These are phyloP conservation scores for Ginglymostoma cirratum DNA, from an alignment of 2,113 vertebrate species.

Conservation along the genomic window DNA sequence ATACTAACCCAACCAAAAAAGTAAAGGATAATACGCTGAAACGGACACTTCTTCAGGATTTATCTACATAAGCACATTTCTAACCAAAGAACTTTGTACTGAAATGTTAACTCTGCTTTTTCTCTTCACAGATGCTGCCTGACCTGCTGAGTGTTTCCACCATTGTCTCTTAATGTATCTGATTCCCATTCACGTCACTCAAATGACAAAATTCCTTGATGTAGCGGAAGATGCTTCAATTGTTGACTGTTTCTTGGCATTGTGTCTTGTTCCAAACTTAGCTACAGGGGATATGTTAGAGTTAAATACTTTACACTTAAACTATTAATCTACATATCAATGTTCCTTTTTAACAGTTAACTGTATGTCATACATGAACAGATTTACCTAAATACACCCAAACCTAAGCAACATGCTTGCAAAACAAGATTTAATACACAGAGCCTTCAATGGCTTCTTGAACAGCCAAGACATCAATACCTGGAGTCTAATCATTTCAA, in stretches of 20 bases:
- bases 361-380: background rate
- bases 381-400: background rate
- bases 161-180: background rate
- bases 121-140: background rate
- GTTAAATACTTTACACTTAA: background rate
- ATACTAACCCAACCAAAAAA: background rate
- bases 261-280: background rate
- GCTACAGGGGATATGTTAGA: background rate
- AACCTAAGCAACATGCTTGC: background rate
- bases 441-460: background rate
- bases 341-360: background rate
- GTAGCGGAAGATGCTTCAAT: background rate
- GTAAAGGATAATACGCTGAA: background rate
- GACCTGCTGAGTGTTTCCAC: background rate
- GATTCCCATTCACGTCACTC: background rate
- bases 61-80: no score
- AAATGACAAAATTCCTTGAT: background rate
- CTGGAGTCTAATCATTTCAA: conserved; percentile 17
- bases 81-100: background rate
- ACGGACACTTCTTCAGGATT: background rate
- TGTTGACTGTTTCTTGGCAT: background rate
- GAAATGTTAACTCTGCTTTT: background rate
- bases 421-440: background rate
- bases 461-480: background rate
- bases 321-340: background rate